Evolutionary conservation across 2,888 invertebrate genomes (phyloP), one percentile per base, ranked within the genome.

Genomic region (Glomeris marginata): DNA sequence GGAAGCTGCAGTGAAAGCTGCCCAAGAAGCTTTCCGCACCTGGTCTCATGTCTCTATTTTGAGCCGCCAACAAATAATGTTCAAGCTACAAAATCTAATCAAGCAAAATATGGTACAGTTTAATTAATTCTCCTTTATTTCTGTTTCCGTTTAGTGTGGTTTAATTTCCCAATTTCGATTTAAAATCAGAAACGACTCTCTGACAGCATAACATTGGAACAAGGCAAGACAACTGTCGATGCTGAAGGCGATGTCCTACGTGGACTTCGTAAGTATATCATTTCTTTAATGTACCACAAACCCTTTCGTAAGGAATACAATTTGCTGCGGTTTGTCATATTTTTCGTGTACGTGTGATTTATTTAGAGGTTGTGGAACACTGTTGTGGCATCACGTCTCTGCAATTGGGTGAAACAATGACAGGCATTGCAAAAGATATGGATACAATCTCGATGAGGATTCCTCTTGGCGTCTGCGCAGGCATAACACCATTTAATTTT

Each of bases 401-500:
- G 18, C 84, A 90, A 64, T 77, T 94, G 65, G 98, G 98, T 0
- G 97, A 98, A 71, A 82, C 87, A 13, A 77, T 94, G 58, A 78
- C 77, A 38, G 75, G 76, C 58, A 83, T 91, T 35, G 84, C 95
- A 4, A 90, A 84, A 61, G 74, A 98, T 65, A 94, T 99, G 92
- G 98, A 99, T 68, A 90, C 90, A 1, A 78, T 85, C 58, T 87
- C 91, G 10, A 85, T 87, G 66, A 81, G 90, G 58, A 72, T 86
- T 43, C 98, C 98, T 0, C 71, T 98, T 1, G 98, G 98, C 40
- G 86, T 94, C 1, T 84, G 84, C 18, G 90, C 83, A 62, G 94
- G 95, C 45, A 91, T 97, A 60, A 85, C 91, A n/a, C 95, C 95
- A 0, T 97, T 97, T 69, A 97, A 97, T 69, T 98, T 97, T 69